Base-by-base conservation (phyloP, 2,888 invertebrate species). In the Lithophane semibrunnea region DNA sequence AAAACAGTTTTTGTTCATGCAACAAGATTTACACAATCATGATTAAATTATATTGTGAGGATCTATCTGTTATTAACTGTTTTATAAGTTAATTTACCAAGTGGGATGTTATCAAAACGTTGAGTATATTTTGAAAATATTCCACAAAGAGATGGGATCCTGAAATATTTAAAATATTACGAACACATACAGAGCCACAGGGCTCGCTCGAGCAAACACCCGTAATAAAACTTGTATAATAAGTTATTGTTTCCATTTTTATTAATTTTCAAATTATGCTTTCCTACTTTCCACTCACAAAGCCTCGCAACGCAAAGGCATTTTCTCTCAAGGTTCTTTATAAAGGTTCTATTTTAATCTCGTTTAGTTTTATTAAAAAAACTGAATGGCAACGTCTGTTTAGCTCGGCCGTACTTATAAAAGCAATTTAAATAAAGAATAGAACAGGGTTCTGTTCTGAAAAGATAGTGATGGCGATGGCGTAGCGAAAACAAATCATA, bases 341-440 rank as follows among this genome's bases (percentile, higher is more conserved):
- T 63, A 42, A 73, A n/a, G 67, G 63, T 67, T 52, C 44, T 79
- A 56, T 69, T 69, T 58, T 73, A 73, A 73, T 68, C 52, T 73
- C 58, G 47, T 68, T 16, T n/a, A 16, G 24, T 73, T 79, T 24
- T 52, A 63, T 52, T 24, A 58, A 66, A 79, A 58, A 66, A 79
- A n/a, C 54, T 29, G 21, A 56, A 67, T 52, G 10, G n/a, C 49
- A 7, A 42, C 18, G 16, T 63, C 47, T 56, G 9, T 67, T 66
- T 72, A 61, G 49, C 49, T 67, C 8, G 18, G 61, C 3, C n/a
- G 49, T n/a, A 49, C 21, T 77, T 77, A 49, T 29, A 69, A 58
- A 69, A 77, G 49, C 77, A 56, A 68, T 66, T 65, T 49, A 49
- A 16, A 16, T 76, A 13, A 42, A 24, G 44, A 77, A 44, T 77